These are phyloP conservation scores for Centruroides vittatus DNA, from an alignment of 1,140 invertebrate species.

Conservation along the genomic window DNA sequence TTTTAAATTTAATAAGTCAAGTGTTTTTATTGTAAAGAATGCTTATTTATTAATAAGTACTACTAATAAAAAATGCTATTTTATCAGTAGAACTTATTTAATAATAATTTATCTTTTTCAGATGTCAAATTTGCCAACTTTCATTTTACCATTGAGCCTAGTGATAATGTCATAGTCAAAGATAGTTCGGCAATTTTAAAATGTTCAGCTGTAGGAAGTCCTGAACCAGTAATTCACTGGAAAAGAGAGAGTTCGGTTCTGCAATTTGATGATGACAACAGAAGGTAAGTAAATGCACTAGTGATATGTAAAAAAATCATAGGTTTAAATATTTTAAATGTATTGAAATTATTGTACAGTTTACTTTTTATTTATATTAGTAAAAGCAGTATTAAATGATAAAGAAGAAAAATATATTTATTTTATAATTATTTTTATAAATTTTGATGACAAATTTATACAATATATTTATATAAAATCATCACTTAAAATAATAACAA, in stretches of 20 bases:
- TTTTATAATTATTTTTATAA: no score
- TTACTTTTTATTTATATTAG: neutral
- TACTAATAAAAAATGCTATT: no score
- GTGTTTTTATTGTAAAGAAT: no score
- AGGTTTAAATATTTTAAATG: neutral
- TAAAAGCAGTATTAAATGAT: no score
- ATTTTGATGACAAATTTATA: no score
- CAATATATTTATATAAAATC: no score
- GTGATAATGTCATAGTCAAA: constrained; percentile 27
- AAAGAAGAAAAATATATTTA: no score
- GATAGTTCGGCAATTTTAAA: constrained; percentile 26
- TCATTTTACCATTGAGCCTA: constrained; percentile 29
- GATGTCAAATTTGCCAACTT: constrained; percentile 22
- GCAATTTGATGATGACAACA: constrained; percentile 20
- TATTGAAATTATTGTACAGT: neutral
- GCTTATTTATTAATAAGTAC: no score
- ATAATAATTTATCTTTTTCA: no score
- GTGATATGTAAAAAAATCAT: neutral
- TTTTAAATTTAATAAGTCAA: no score
- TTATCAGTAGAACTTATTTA: no score
- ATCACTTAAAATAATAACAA: no score
- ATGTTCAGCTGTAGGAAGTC: constrained; percentile 26
- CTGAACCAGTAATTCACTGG: constrained; percentile 27
- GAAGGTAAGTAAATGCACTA: constrained; percentile 19
- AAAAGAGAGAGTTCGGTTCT: constrained; percentile 27